Base-by-base conservation (phyloP, 2,113 vertebrate species). In the Boleophthalmus pectinirostris region DNA sequence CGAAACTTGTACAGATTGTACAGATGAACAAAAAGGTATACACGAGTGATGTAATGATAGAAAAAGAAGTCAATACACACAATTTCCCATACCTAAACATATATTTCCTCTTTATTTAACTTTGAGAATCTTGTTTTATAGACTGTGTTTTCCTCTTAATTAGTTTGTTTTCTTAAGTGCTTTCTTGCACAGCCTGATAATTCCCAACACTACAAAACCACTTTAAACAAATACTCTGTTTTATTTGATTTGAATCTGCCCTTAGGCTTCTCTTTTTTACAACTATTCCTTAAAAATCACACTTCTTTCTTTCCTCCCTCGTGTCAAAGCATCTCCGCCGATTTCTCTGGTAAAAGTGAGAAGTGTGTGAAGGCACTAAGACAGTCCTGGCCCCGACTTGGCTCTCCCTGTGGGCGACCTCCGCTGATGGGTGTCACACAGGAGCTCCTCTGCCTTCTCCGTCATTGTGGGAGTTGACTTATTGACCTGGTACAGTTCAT, bases 321-420 rank as follows among this genome's bases (percentile, higher is more conserved):
- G 13, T 69, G 72, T 73, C 66, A 68, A 38, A 82, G 29, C 65
- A 70, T 73, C 54, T 68, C 63, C 38, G 60, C 24, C 76, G 68
- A 72, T 72, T 82, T 81, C 38, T 81, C 46, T 72, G 51, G 20
- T 60, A 74, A 83, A 71, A 82, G 86, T 90, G 88, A 82, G 75
- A 90, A 84, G 63, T 87, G 78, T 87, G 70, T 86, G 77, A 89
- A 74, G 82, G 79, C 86, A 66, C 68, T 68, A 75, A 78, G 75
- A 53, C 83, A 78, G 75, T 79, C 70, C 23, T 21, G 65, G 81
- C 89, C 87, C 77, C 75, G 0, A 57, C 38, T 23, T 86, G 82
- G 66, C 81, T 83, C 78, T 88, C 86, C 86, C 89, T 68, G 54
- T 74, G 89, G 85, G 85, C 18, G 35, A 77, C 45, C 38, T 24